A percentile compares a stretch with the other conserved stretches of the same genome.
These are phyloP conservation scores for Orientallactaga bullata DNA, from an alignment of 2,113 vertebrate genomes.

Conservation along the genomic window DNA sequence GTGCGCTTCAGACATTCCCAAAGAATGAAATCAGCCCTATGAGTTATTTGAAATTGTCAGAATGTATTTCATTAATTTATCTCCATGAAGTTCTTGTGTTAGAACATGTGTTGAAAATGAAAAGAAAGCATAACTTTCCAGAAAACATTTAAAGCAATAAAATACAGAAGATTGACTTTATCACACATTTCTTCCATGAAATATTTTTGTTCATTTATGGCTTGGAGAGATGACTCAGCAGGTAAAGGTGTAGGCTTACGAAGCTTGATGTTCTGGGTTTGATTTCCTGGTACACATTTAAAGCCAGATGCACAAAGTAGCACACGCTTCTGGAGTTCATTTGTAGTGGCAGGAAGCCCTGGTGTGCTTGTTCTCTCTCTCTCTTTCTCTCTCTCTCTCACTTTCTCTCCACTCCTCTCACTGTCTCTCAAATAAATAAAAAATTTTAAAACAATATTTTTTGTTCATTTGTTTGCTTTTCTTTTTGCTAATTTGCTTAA, in stretches of 20 bases:
- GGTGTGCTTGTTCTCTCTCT: no score
- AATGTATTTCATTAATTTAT: conserved; percentile 68
- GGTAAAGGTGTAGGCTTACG: no score
- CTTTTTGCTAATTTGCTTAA: not conserved
- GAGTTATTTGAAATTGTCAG: conserved; percentile 50
- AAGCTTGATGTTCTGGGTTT: no score
- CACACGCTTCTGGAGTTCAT: no score
- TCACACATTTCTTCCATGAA: not conserved
- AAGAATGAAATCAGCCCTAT: conserved; percentile 63
- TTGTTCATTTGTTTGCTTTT: not conserved
- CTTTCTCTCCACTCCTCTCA: no score
- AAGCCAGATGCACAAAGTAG: no score
- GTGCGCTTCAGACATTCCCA: conserved; percentile 41
- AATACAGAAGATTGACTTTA: conserved; percentile 11
- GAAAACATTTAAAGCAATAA: conserved; percentile 56
- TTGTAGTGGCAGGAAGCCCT: no score
- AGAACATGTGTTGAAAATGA: conserved; percentile 44
- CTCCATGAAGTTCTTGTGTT: conserved; percentile 63
- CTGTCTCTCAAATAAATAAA: no score
- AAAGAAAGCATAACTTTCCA: conserved; percentile 43
- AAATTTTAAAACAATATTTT: no score
- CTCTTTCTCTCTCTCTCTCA: no score
- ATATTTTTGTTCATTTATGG: not conserved
- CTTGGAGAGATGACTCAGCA: no score
- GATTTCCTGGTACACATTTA: no score